Base-by-base conservation (phyloP, 1,140 invertebrate species). In the Zaprionus inermis region DNA sequence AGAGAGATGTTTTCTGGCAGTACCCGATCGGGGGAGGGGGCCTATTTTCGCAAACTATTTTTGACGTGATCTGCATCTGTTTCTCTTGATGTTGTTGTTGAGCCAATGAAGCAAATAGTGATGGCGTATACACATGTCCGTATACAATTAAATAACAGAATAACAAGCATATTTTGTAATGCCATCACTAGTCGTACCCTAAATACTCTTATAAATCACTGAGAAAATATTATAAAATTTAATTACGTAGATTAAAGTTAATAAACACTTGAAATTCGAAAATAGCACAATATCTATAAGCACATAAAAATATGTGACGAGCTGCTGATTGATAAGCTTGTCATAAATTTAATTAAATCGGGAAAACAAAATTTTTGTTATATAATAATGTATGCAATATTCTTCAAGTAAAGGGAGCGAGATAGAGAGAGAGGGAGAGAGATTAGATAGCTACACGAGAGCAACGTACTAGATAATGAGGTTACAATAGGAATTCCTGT, bases 11-110 rank as follows among this genome's bases (percentile, higher is more conserved):
- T 64, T 68, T 67, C 60, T 72, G n/a, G 44, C 10, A 16, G 28
- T 56, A 44, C 46, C 30, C 32, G 28, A 59, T 60, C 44, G 34
- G 60, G 52, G 64, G 36, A 66, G 77, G 57, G 70, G 74, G 38
- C 49, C 68, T 67, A 78, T 72, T 76, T 72, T 41, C 52, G 46
- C 49, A 69, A 57, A 78, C 81, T 85, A 84, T 84, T 85, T 84
- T 78, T 80, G 81, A 84, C 68, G 22, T 67, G 60, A 69, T 46
- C 24, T 73, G 52, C 57, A 56, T 57, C 46, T 64, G 52, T 75
- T 55, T 55, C 52, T 18, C 51, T 46, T 7, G 9, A 36, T 64
- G 22, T 59, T 24, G 56, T 63, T 44, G 38, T 41, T 36, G 66
- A 63, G 58, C 52, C 59, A 71, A 58, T 70, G 54, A 70, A 54